Conservation (phyloP, 2,888 invertebrate genomes). For the Microplitis deprimator region DNA sequence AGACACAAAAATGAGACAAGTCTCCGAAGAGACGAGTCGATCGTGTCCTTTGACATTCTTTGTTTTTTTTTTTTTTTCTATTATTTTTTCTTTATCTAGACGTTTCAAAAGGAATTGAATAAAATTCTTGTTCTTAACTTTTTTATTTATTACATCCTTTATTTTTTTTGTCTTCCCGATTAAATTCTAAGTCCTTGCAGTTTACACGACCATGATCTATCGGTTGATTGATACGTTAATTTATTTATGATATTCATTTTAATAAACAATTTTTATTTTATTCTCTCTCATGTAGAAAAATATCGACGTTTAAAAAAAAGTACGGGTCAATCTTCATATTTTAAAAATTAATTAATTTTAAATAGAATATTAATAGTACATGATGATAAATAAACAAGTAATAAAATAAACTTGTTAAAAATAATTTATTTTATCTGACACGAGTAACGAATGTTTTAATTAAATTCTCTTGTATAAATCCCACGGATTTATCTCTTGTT, state of each 20-base stretch:
- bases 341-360: background rate
- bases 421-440: conserved; percentile 1
- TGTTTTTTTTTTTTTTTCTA: background rate
- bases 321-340: no score
- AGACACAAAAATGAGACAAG: conserved; percentile 30
- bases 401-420: background rate
- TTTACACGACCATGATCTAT: no score
- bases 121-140: background rate
- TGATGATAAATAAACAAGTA: background rate
- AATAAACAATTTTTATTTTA: no score
- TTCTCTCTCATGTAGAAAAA: no score
- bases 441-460: conserved; percentile 11
- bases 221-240: background rate
- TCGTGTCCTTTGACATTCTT: conserved; percentile 19
- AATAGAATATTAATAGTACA: background rate
- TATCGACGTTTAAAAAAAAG: no score
- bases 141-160: background rate
- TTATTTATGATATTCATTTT: no score
- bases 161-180: conserved; percentile 7
- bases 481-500: conserved; percentile 3
- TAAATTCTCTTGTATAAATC: conserved; percentile 2
- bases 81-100: background rate
- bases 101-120: conserved; percentile 2
- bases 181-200: background rate
- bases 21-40: conserved; percentile 3